Conservation (phyloP, 30 jellyfish, hydroid and myxozoan species). For the Aurelia sp. region DNA sequence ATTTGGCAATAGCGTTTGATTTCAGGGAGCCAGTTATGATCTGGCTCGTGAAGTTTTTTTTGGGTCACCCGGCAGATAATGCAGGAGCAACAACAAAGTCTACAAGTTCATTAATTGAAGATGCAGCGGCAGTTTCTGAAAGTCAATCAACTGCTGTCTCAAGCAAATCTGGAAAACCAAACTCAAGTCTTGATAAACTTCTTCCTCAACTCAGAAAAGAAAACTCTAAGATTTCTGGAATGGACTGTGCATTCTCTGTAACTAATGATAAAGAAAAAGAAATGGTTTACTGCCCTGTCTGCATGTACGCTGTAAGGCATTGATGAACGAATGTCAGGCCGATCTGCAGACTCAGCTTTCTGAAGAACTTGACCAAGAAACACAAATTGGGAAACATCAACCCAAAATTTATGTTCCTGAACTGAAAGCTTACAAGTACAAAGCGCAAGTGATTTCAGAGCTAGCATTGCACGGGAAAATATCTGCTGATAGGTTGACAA, state of each 20-base stretch:
- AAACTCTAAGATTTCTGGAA: constrained; percentile 1
- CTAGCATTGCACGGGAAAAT: constrained; percentile 17
- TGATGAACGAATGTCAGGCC: neutral
- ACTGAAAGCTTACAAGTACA: neutral
- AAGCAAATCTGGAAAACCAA: neutral
- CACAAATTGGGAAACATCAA: constrained; percentile 14
- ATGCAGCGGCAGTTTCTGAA: constrained; percentile 3
- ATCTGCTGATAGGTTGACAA: constrained; percentile 14
- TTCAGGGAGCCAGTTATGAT: too few species aligned
- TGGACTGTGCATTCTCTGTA: too few species aligned
- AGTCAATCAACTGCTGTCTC: constrained; percentile 1
- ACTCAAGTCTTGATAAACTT: neutral
- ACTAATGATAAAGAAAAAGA: neutral
- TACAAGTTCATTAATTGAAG: neutral
- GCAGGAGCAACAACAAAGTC: neutral
- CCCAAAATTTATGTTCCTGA: neutral
- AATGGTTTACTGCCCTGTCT: constrained; percentile 15
- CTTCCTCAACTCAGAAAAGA: constrained; percentile 27
- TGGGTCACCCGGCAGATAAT: too few species aligned
- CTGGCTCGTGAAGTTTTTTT: too few species aligned
- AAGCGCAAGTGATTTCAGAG: neutral
- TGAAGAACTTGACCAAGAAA: constrained; percentile 3
- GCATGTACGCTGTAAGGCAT: constrained; percentile 7
- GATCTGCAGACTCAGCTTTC: constrained; percentile 1
- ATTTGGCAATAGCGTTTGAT: too few species aligned